Percentiles rank a stretch among this genome's conserved stretches.
Evolutionary conservation across 1,140 invertebrate species (phyloP).

Genomic region (Lepidotrigona ventralis): DNA sequence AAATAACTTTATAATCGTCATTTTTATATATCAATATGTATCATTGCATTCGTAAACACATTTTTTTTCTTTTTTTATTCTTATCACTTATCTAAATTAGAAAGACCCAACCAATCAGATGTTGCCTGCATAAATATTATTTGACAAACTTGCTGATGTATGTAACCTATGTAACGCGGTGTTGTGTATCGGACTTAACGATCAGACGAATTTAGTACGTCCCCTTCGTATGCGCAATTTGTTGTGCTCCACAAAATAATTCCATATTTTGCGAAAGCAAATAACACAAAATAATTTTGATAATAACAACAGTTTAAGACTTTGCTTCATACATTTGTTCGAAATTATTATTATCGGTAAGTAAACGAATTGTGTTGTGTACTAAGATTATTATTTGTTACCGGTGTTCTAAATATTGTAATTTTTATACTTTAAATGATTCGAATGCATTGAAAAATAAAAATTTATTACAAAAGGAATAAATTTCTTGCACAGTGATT

Average conservation of each 20-base stretch:
- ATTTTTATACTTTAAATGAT: neutral
- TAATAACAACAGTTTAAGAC: neutral
- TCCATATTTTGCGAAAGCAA: neutral
- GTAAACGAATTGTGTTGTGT: neutral
- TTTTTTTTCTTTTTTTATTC: neutral
- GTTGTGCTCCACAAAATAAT: neutral
- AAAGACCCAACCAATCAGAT: neutral
- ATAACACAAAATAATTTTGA: neutral
- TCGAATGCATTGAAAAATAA: neutral
- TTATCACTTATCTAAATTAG: too few species aligned
- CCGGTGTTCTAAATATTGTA: slow-evolving; percentile 1
- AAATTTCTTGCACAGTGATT: neutral
- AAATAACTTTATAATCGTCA: neutral
- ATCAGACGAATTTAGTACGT: neutral
- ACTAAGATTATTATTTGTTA: neutral
- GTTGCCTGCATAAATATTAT: neutral
- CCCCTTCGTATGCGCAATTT: slow-evolving; percentile 11
- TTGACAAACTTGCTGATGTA: neutral
- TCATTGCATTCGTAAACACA: neutral
- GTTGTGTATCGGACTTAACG: slow-evolving; percentile 1
- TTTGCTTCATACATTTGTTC: neutral
- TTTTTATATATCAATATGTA: too few species aligned
- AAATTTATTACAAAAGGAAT: neutral
- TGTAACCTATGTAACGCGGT: neutral
- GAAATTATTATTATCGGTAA: neutral